phyloP scores from a whole-genome alignment of 2,113 vertebrate species.

The Scartelaos histophorus region DNA sequence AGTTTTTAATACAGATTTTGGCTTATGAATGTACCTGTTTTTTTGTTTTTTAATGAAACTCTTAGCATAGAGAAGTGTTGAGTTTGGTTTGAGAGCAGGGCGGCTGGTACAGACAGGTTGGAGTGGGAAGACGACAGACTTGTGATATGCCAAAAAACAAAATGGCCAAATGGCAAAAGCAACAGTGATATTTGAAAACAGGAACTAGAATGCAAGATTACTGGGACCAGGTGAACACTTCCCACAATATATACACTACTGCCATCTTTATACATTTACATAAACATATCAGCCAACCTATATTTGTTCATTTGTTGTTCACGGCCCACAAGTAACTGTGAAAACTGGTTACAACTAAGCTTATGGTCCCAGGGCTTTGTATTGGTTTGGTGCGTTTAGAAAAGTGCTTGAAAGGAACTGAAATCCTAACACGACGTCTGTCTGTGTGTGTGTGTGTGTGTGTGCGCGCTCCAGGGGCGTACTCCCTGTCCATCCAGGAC shows the following conservation, averaged over 20 bases:
- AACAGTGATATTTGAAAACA: slow-evolving; percentile 10
- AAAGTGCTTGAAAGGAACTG: too few relatives aligned
- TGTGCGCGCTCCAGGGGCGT: slow-evolving; percentile 84
- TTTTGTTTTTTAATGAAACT: not conserved
- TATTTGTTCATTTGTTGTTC: too few relatives aligned
- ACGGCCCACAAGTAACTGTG: too few relatives aligned
- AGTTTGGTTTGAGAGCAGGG: not conserved
- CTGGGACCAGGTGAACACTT: not conserved
- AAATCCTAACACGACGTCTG: not conserved
- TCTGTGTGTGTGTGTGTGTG: too few relatives aligned
- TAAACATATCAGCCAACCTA: too few relatives aligned
- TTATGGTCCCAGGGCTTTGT: too few relatives aligned
- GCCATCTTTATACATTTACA: too few relatives aligned
- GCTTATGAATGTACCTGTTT: not conserved
- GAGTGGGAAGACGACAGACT: slow-evolving; percentile 3
- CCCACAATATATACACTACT: not conserved
- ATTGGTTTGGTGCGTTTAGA: too few relatives aligned
- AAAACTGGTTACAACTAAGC: too few relatives aligned
- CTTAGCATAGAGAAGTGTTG: not conserved
- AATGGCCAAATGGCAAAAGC: slow-evolving; percentile 4
- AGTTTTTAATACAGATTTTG: not conserved
- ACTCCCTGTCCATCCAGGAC: slow-evolving; percentile 97
- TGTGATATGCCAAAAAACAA: not conserved
- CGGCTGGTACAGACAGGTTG: slow-evolving; percentile 1
- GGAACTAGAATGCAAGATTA: not conserved